These are phyloP conservation scores for Lepilemur ruficaudatus DNA, from an alignment of 2,797 vertebrate genomes.

Conservation along the genomic window DNA sequence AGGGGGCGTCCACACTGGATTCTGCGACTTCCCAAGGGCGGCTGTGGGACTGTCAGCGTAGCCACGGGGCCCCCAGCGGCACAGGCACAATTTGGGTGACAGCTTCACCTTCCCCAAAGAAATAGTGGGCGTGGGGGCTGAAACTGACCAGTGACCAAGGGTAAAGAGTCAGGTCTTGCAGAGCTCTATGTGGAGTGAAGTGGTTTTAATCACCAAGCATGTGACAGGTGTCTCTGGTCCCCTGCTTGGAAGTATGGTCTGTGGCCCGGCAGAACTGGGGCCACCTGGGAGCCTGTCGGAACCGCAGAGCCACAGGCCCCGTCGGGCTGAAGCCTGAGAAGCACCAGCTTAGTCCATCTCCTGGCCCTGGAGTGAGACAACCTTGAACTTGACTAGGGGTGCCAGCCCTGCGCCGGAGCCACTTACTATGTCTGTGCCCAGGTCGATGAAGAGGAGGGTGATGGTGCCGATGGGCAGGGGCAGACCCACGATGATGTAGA, in stretches of 20 bases:
- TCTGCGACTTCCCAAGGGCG: neutral
- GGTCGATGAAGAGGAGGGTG: slow-evolving; percentile 88
- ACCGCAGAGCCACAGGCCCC: neutral
- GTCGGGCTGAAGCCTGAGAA: neutral
- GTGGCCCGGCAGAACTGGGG: neutral
- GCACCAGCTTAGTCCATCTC: neutral
- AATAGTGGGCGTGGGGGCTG: neutral
- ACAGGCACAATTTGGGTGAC: neutral
- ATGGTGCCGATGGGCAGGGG: slow-evolving; percentile 89
- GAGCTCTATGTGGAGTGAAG: neutral
- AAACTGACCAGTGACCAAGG: neutral
- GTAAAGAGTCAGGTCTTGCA: neutral
- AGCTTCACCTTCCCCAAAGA: neutral
- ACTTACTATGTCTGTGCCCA: slow-evolving; percentile 89
- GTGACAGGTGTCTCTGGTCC: neutral
- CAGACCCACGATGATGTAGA: slow-evolving; percentile 86
- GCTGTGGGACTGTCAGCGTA: neutral
- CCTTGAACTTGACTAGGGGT: neutral
- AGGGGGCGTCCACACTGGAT: neutral
- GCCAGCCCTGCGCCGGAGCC: neutral
- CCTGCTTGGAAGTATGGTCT: neutral
- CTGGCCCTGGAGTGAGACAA: neutral
- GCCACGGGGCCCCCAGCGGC: neutral
- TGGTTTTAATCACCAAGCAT: neutral
- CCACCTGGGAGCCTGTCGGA: neutral